Percentiles rank a stretch among this genome's conserved stretches.
Evolutionary conservation across 2,113 vertebrate species (phyloP).

Genomic region (Lontra canadensis): DNA sequence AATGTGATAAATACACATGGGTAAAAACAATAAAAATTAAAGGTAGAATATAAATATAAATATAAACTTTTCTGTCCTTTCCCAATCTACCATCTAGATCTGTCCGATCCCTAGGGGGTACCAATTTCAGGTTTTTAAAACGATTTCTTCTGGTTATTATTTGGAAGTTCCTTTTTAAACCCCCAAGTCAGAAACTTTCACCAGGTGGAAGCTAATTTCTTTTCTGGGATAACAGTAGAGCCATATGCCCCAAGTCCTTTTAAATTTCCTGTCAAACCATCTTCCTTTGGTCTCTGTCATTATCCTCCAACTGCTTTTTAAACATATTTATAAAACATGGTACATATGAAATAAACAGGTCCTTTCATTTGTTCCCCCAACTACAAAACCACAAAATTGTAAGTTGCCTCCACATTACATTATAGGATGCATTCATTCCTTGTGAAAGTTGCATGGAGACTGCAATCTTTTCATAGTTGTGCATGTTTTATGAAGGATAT

Average conservation of each 20-base stretch:
- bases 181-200: not conserved
- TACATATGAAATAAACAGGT: not conserved
- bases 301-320: not conserved
- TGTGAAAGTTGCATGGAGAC: not conserved
- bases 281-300: not conserved
- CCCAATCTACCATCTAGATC: not conserved
- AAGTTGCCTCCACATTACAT: not conserved
- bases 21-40: slow-evolving; percentile 18
- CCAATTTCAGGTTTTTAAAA: not conserved
- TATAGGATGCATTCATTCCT: not conserved
- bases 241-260: not conserved
- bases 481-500: not conserved
- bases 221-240: not conserved
- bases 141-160: slow-evolving; percentile 5
- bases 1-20: not conserved
- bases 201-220: not conserved
- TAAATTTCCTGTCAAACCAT: not conserved
- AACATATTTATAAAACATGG: not conserved
- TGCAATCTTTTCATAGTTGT: not conserved
- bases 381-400: not conserved
- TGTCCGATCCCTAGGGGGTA: not conserved
- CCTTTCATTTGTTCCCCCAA: not conserved
- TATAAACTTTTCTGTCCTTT: not conserved
- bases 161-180: not conserved
- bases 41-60: not conserved